Evolutionary conservation across 2,888 invertebrate species (phyloP), one percentile per base, ranked within the genome.

Genomic region (Chorisops tibialis): DNA sequence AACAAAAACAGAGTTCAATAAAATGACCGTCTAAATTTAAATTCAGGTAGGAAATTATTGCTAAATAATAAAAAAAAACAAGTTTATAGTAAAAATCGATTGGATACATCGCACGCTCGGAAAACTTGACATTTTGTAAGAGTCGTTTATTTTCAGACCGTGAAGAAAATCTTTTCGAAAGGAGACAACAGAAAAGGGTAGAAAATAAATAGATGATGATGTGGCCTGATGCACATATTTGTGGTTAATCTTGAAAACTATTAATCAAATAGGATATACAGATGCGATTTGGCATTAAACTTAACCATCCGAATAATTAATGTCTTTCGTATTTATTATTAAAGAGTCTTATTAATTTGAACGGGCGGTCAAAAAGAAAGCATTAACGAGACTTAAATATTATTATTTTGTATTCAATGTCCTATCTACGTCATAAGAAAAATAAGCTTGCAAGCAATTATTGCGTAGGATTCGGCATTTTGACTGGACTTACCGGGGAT

Each of bases 261-360:
- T 45, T 18, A 45, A 45, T 45, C 45, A 45, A 18, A 18, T 45
- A 1, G 7, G 19, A 5, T 12, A 16, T 14, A 18, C 45, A 18
- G 16, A 5, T 16, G 6, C 1, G 16, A 45, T 19, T 18, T 45
- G 19, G 19, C 39, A 18, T 38, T 21, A 11, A 39, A 11, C 39
- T 39, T 19, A 52, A 52, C 52, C 37, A 52, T n/a, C 52, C 39
- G 38, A 22, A 52, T 52, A 52, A 52, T 52, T 52, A 52, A 52
- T 52, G n/a, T 52, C 37, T 39, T 38, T 39, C 19, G 14, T 7
- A 39, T 14, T 12, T 12, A 52, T 52, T 39, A 38, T 38, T 52
- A 39, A 52, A 19, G 5, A 18, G 50, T 39, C 38, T 21, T 38
- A 39, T 39, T 38, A 9, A n/a, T 52, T 21, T 14, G n/a, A 52